Conservation (phyloP, 23 tunicate species). For the Trididemnum nubilum region DNA sequence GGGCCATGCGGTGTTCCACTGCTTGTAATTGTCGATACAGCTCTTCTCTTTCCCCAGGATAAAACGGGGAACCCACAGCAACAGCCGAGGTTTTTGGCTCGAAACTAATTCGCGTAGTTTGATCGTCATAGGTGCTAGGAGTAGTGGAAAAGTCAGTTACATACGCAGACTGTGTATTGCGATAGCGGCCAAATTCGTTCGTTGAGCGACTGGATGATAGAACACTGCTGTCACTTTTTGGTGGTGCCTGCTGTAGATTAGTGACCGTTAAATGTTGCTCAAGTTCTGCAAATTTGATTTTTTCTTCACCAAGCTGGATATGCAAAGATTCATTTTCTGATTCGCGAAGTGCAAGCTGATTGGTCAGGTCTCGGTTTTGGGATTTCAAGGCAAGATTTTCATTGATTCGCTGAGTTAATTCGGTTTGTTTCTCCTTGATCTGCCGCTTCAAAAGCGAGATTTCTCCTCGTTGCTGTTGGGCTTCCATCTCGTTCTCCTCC, state of each 20-base stretch:
- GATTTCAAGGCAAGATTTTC: conserved; percentile 38
- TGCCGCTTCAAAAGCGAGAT: conserved; percentile 48
- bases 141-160: neutral
- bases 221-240: neutral
- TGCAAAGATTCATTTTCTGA: conserved; percentile 22
- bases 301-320: conserved; percentile 29
- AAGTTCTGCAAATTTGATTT: conserved; percentile 36
- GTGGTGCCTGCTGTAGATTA: neutral
- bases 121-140: conserved; percentile 7
- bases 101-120: neutral
- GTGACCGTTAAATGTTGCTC: conserved; percentile 46
- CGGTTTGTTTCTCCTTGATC: conserved; percentile 47
- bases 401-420: conserved; percentile 33
- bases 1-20: conserved; percentile 6
- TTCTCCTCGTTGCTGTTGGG: conserved; percentile 57
- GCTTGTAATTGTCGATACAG: conserved; percentile 27
- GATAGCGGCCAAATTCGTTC: neutral
- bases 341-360: conserved; percentile 32
- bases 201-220: neutral
- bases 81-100: neutral
- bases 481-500: conserved; percentile 53
- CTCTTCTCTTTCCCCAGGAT: conserved; percentile 37
- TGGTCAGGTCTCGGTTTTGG: conserved; percentile 40
- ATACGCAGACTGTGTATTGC: neutral
- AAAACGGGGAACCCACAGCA: neutral